Conservation (phyloP, 2,888 invertebrate species). For the Peribatodes rhomboidaria region DNA sequence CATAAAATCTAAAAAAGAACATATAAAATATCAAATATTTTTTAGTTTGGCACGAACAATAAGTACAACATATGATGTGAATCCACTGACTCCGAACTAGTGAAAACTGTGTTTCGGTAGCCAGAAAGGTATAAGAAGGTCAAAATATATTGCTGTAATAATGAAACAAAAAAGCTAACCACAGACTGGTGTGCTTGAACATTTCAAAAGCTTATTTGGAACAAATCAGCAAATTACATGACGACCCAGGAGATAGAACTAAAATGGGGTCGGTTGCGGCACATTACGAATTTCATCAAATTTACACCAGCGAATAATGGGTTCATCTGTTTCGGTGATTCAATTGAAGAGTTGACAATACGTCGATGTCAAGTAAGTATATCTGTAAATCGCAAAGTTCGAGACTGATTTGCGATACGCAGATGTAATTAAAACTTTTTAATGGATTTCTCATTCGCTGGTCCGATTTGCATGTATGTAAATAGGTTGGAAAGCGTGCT, state of each 20-base stretch:
- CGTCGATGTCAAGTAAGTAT: conserved; percentile 28
- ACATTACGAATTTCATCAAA: too few relatives aligned
- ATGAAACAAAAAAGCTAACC: conserved; percentile 14
- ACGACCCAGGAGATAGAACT: too few relatives aligned
- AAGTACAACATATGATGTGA: too few relatives aligned
- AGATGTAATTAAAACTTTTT: conserved; percentile 63
- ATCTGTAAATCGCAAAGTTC: conserved; percentile 13
- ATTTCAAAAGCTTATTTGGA: not conserved
- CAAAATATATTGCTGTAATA: conserved; percentile 25
- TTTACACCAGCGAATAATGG: too few relatives aligned
- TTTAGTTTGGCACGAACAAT: too few relatives aligned
- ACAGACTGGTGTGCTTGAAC: too few relatives aligned
- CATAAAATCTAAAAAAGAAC: conserved; percentile 32
- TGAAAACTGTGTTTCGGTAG: too few relatives aligned
- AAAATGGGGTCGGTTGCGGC: too few relatives aligned
- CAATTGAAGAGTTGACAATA: conserved; percentile 26
- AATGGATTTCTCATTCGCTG: conserved; percentile 60
- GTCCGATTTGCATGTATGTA: conserved; percentile 62
- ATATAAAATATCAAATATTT: not conserved
- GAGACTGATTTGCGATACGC: conserved; percentile 40
- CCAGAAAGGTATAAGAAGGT: too few relatives aligned
- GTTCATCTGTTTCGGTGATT: not conserved
- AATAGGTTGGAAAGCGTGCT: conserved; percentile 63
- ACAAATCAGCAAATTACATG: too few relatives aligned
- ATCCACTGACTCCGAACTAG: too few relatives aligned